These are phyloP conservation scores for Albula goreensis DNA, from an alignment of 2,113 vertebrate species.

Conservation along the genomic window DNA sequence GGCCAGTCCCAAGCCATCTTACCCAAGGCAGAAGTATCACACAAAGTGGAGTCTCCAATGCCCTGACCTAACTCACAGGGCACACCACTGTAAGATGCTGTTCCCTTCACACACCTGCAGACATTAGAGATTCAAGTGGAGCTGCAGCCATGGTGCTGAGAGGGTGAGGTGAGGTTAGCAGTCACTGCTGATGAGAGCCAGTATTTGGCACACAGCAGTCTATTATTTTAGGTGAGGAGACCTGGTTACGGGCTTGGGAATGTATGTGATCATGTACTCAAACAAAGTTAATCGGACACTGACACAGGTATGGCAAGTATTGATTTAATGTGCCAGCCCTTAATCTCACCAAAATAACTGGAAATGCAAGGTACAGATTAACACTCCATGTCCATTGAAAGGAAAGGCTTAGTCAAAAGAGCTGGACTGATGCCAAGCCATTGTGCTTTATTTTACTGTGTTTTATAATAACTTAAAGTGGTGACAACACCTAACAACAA, in stretches of 20 bases:
- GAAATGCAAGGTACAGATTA: neutral
- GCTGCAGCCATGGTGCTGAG: neutral
- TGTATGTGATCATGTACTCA: neutral
- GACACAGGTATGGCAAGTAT: no score
- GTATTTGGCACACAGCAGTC: neutral
- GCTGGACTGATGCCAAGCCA: neutral
- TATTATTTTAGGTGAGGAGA: neutral
- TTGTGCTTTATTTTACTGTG: neutral
- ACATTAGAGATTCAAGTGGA: neutral
- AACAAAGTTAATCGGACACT: neutral
- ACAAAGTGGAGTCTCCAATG: neutral
- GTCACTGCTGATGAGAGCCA: neutral
- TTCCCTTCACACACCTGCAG: neutral
- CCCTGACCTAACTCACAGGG: neutral
- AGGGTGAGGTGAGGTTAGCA: neutral
- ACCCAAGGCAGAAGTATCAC: neutral
- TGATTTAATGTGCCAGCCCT: slow-evolving; percentile 12
- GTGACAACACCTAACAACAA: neutral
- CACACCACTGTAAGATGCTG: no score
- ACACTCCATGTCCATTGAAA: neutral
- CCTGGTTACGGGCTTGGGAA: neutral
- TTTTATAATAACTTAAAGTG: neutral
- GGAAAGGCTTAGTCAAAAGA: slow-evolving; percentile 10
- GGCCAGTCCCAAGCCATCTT: neutral
- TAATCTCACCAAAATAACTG: slow-evolving; percentile 16